Conservation (phyloP, 1,140 invertebrate genomes). For the Sycophila sp. region DNA sequence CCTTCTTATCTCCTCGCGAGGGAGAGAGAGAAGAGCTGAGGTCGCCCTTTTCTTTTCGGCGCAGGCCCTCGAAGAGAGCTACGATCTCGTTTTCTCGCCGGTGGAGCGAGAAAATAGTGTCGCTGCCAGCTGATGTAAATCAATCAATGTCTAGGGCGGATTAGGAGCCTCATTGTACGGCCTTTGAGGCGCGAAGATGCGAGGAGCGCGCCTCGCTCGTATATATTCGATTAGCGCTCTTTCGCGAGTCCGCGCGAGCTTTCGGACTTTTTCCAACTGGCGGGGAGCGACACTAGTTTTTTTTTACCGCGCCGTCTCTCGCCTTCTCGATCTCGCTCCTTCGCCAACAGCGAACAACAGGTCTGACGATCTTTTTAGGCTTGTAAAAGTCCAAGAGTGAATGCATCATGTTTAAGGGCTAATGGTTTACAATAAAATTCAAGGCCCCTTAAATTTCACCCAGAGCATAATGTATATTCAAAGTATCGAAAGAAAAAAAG, state of each 20-base stretch:
- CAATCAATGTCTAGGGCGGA: slow-evolving; percentile 53
- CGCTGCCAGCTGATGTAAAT: slow-evolving; percentile 57
- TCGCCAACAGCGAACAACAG: too few species aligned
- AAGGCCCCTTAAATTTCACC: too few species aligned
- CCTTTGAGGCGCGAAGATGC: slow-evolving; percentile 1
- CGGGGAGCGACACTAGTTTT: not conserved
- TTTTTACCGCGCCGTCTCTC: too few species aligned
- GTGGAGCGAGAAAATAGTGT: slow-evolving; percentile 38
- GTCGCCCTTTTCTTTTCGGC: slow-evolving; percentile 14
- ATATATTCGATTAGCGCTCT: slow-evolving; percentile 10
- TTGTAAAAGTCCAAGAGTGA: not conserved
- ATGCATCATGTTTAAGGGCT: not conserved
- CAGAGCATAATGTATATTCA: too few species aligned
- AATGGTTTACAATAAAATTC: not conserved
- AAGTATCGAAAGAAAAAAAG: too few species aligned
- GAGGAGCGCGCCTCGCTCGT: not conserved
- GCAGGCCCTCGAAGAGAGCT: too few species aligned
- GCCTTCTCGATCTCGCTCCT: too few species aligned
- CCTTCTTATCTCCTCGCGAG: slow-evolving; percentile 8
- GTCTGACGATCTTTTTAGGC: too few species aligned
- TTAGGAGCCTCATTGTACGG: slow-evolving; percentile 22
- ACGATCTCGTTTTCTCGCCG: not conserved
- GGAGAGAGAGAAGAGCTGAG: not conserved
- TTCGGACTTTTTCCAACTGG: not conserved
- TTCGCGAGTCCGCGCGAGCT: not conserved